A percentile compares a stretch with the other conserved stretches of the same genome.
Conservation (phyloP, 2,797 vertebrate species). For the Crenuchus spilurus region DNA sequence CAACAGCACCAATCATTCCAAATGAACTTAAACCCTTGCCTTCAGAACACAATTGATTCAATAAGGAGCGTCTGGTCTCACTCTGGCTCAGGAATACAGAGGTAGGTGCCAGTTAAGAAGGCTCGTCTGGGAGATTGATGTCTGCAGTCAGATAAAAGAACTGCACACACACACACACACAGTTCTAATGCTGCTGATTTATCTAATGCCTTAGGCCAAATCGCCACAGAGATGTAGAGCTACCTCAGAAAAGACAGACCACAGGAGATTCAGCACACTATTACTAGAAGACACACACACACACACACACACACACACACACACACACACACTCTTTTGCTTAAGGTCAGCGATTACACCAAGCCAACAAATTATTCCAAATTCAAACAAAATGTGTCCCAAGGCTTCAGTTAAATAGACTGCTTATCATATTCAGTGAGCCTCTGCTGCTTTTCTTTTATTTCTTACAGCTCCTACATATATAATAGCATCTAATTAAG, state of each 20-base stretch:
- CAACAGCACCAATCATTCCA: constrained; percentile 6
- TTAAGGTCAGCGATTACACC: constrained; percentile 36
- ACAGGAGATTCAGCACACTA: constrained; percentile 4
- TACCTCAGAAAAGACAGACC: constrained; percentile 43
- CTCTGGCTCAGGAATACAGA: constrained; percentile 57
- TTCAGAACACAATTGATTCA: constrained; percentile 62
- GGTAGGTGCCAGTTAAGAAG: constrained; percentile 55
- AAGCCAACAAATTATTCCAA: constrained; percentile 63
- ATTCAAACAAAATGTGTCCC: constrained; percentile 67
- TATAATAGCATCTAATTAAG: constrained; percentile 31
- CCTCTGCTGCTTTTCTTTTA: constrained; percentile 53
- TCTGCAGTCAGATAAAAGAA: constrained; percentile 55
- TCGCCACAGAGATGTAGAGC: constrained; percentile 47
- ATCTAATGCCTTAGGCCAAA: constrained; percentile 57
- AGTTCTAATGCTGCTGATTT: constrained; percentile 62
- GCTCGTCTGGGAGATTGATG: constrained; percentile 68
- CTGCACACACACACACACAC: constrained; percentile 57
- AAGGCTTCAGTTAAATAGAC: constrained; percentile 62
- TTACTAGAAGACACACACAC: constrained; percentile 23
- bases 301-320: constrained; percentile 33
- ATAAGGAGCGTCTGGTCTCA: constrained; percentile 57
- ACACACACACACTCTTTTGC: constrained; percentile 43
- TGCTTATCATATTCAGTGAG: constrained; percentile 59
- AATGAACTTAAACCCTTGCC: constrained; percentile 4
- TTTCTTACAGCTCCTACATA: constrained; percentile 37